Evolutionary conservation across 2,113 vertebrate genomes (phyloP).

Genomic region (Okapia johnstoni): DNA sequence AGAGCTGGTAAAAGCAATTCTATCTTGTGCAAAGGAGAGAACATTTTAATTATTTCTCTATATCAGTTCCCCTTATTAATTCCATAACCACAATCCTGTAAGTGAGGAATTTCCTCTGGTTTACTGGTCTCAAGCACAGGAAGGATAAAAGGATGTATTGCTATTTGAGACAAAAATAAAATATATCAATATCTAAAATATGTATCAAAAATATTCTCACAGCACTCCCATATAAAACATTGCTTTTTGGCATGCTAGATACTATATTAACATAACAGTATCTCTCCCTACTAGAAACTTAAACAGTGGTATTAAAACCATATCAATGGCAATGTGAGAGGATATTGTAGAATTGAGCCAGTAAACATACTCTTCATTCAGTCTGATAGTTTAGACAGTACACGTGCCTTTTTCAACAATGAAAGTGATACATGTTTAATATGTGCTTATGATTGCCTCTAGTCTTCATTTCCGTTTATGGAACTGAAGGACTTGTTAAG

Average conservation of each 20-base stretch:
- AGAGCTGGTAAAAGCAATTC: fast-evolving
- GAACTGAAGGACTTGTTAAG: background rate
- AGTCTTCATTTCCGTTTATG: background rate
- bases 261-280: background rate
- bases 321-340: background rate
- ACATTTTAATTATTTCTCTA: background rate
- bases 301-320: background rate
- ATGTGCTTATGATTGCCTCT: background rate
- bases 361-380: background rate
- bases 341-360: background rate
- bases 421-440: background rate
- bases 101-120: background rate
- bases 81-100: background rate
- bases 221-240: background rate
- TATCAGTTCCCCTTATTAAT: background rate
- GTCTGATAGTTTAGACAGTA: background rate
- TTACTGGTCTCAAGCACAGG: background rate
- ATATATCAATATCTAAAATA: background rate
- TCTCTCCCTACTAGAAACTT: background rate
- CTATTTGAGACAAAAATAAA: background rate
- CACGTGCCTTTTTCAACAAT: background rate
- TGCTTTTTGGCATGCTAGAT: background rate
- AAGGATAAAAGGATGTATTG: background rate
- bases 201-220: background rate
- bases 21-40: background rate